Evolutionary conservation across 2,113 vertebrate genomes (phyloP).

Genomic region (Nymphicus hollandicus): DNA sequence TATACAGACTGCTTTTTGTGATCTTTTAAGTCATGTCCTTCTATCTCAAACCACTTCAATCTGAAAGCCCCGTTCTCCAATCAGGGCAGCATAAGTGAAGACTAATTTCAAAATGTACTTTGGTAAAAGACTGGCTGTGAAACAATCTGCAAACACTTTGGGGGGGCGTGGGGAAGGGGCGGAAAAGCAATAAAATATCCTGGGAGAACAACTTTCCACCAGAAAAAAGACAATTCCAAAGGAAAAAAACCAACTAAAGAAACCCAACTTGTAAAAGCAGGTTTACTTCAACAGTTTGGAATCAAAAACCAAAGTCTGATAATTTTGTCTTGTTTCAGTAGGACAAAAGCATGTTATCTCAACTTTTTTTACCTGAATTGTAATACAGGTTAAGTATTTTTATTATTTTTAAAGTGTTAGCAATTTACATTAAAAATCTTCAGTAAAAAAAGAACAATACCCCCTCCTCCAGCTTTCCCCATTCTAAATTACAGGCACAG

Average conservation of each 20-base stretch:
- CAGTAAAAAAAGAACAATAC: neutral
- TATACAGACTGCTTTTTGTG: neutral
- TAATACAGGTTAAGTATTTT: neutral
- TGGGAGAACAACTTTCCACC: neutral
- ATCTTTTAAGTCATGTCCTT: neutral
- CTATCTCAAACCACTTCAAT: neutral
- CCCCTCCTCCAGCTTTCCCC: neutral
- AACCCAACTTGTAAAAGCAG: neutral
- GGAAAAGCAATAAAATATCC: neutral
- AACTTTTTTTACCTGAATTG: neutral
- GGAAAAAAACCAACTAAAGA: neutral
- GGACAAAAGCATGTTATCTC: neutral
- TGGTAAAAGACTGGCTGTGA: neutral
- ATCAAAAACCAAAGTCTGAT: neutral
- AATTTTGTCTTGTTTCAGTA: neutral
- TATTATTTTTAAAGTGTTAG: neutral
- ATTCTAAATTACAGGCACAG: neutral
- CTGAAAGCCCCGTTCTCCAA: neutral
- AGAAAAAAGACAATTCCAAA: neutral
- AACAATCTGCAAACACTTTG: neutral
- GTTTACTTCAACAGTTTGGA: neutral
- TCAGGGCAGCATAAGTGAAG: neutral
- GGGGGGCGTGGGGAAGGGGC: accelerated
- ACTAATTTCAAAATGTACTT: neutral
- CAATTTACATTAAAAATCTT: neutral